Percentiles rank a stretch among this genome's conserved stretches.
Conservation (phyloP, 1,140 invertebrate species). For the Elysia chlorotica region DNA sequence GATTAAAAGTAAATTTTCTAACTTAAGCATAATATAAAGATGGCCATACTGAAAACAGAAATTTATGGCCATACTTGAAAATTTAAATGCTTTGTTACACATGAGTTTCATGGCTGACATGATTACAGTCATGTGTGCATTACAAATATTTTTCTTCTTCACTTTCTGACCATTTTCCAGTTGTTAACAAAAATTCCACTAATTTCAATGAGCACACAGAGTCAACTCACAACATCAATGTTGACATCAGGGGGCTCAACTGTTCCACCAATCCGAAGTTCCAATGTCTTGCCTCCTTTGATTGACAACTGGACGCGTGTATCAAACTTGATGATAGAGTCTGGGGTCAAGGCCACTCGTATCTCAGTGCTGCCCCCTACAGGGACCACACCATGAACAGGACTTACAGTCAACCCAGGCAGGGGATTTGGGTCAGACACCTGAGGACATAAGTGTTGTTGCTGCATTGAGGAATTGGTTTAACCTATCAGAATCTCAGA, state of each 20-base stretch:
- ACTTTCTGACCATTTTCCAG: too few species aligned
- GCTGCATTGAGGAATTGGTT: not conserved
- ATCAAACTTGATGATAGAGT: slow-evolving; percentile 61
- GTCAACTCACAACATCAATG: slow-evolving; percentile 59
- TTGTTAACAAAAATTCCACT: too few species aligned
- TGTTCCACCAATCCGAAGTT: slow-evolving; percentile 58
- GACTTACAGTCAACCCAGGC: slow-evolving; percentile 54
- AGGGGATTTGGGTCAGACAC: slow-evolving; percentile 60
- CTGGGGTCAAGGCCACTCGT: slow-evolving; percentile 51
- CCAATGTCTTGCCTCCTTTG: slow-evolving; percentile 53
- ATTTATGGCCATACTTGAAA: too few species aligned
- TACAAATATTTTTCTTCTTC: too few species aligned
- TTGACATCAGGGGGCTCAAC: slow-evolving; percentile 58
- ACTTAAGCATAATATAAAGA: too few species aligned
- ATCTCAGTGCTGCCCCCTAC: slow-evolving; percentile 57
- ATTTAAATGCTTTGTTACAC: too few species aligned
- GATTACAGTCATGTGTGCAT: too few species aligned
- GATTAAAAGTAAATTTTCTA: not conserved
- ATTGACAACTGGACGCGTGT: slow-evolving; percentile 57
- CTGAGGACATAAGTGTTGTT: slow-evolving; percentile 29
- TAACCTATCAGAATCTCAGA: not conserved
- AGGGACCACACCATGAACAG: slow-evolving; percentile 58
- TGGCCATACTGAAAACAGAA: too few species aligned
- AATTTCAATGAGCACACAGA: too few species aligned
- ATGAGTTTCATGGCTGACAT: too few species aligned